Evolutionary conservation across 2,888 invertebrate genomes (phyloP).

Genomic region (Griposia aprilina): DNA sequence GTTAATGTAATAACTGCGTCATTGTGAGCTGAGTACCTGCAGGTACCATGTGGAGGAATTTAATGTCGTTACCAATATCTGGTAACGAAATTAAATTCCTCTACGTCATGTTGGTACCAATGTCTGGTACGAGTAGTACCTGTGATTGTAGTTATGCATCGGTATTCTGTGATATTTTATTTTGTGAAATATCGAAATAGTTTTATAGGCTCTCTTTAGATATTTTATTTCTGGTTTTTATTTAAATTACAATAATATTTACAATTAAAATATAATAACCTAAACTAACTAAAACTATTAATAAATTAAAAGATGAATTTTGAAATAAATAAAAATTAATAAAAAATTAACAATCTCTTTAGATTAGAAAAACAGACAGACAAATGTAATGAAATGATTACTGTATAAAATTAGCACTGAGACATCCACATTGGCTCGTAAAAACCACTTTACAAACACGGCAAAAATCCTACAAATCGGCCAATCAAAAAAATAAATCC

Average conservation of each 20-base stretch:
- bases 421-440: no score
- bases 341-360: no score
- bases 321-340: no score
- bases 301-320: no score
- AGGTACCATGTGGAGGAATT: slow-evolving; percentile 8
- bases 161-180: not conserved
- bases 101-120: not conserved
- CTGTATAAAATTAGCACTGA: not conserved
- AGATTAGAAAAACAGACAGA: not conserved
- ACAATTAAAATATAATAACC: no score
- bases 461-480: not conserved
- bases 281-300: no score
- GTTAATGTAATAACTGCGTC: slow-evolving; percentile 59
- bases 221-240: no score
- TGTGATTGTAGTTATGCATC: not conserved
- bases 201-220: not conserved
- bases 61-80: slow-evolving; percentile 21
- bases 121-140: not conserved
- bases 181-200: not conserved
- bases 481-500: slow-evolving; percentile 17
- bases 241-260: no score
- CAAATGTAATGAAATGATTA: not conserved
- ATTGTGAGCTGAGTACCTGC: slow-evolving; percentile 41
- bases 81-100: no score
- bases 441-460: slow-evolving; percentile 10